phyloP scores from a whole-genome alignment of 2,113 vertebrate genomes.

The Daphoenositta chrysoptera region DNA sequence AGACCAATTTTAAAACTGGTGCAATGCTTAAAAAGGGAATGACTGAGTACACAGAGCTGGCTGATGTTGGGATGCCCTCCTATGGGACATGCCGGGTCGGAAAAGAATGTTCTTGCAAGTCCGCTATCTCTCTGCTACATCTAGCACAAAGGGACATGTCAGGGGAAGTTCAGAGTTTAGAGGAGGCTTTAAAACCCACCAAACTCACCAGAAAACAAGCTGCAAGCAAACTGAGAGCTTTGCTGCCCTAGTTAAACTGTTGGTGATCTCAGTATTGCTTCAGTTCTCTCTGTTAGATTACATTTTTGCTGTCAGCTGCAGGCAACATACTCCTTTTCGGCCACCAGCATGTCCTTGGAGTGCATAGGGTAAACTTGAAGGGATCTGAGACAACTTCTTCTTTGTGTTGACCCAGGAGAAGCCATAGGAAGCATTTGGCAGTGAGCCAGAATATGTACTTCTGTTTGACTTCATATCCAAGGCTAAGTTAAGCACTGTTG shows the following conservation, averaged over 20 bases:
- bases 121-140: background rate
- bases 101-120: background rate
- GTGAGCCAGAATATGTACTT: background rate
- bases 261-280: background rate
- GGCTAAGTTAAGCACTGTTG: background rate
- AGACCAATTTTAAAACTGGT: background rate
- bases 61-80: background rate
- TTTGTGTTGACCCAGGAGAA: background rate
- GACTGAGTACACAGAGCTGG: background rate
- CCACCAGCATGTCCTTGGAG: background rate
- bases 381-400: background rate
- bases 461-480: background rate
- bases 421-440: background rate
- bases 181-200: background rate
- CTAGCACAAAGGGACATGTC: background rate
- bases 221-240: rapidly evolving
- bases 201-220: background rate
- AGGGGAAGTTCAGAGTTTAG: background rate
- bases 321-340: background rate
- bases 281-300: too few species aligned
- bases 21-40: constrained; percentile 36
- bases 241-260: background rate
- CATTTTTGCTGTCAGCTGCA: background rate
- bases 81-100: background rate
- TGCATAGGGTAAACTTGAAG: background rate